A percentile compares a stretch with the other conserved stretches of the same genome.
Conservation (phyloP, 2,113 vertebrate species). For the Siniperca chuatsi region DNA sequence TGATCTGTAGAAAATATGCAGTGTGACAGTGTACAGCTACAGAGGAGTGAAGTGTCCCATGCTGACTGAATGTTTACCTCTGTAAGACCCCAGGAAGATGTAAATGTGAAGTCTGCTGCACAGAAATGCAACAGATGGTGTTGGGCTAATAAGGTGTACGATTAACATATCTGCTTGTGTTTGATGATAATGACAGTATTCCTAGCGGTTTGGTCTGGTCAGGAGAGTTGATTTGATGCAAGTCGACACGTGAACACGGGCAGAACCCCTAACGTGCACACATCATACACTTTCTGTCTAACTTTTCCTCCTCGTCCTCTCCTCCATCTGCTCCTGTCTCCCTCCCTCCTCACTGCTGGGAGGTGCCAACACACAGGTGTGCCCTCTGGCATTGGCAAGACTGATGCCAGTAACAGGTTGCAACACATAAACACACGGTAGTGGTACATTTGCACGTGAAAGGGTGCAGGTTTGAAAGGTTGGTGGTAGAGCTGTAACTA, state of each 20-base stretch:
- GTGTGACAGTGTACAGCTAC: background rate
- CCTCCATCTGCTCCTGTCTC: slow-evolving; percentile 13
- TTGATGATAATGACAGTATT: slow-evolving; percentile 1
- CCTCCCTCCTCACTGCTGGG: background rate
- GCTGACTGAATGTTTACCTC: background rate
- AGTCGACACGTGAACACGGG: background rate
- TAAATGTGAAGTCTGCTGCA: slow-evolving; percentile 10
- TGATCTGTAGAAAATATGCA: background rate
- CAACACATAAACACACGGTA: background rate
- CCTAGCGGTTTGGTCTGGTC: background rate
- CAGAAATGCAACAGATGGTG: slow-evolving; percentile 34
- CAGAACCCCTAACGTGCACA: background rate
- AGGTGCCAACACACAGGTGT: slow-evolving; percentile 8
- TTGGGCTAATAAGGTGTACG: slow-evolving; percentile 18
- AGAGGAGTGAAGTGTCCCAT: background rate
- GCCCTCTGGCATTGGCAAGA: background rate
- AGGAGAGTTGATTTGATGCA: background rate
- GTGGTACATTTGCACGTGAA: background rate
- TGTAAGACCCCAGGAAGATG: slow-evolving; percentile 2
- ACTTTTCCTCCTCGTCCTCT: background rate
- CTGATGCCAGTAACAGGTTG: background rate
- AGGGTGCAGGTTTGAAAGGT: background rate
- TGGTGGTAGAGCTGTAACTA: background rate
- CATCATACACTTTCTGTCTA: background rate
- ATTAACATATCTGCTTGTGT: slow-evolving; percentile 31